Percentiles rank a stretch among this genome's conserved stretches.
Evolutionary conservation across 2,888 invertebrate species (phyloP).

Genomic region (Hybos culiciformis): DNA sequence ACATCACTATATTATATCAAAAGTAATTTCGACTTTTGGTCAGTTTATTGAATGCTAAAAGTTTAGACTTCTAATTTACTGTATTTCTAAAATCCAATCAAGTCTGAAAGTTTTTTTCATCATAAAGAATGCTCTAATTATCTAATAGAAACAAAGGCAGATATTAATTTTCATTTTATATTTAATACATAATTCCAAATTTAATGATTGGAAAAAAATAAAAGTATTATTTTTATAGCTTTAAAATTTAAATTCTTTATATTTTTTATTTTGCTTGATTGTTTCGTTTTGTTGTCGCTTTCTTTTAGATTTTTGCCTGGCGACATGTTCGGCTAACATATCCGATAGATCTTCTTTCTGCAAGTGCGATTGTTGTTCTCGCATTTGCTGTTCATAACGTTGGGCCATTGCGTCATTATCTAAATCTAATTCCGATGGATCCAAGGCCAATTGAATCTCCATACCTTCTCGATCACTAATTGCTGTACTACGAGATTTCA

Average conservation of each 20-base stretch:
- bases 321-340: conserved; percentile 97
- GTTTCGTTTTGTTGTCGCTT: conserved; percentile 85
- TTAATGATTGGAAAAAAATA: no score
- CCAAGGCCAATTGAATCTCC: conserved; percentile 88
- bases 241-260: conserved; percentile 96
- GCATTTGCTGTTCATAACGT: conserved; percentile 89
- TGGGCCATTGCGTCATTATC: conserved; percentile 93
- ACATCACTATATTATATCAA: no score
- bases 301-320: conserved; percentile 88
- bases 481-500: conserved; percentile 33
- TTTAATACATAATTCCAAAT: no score
- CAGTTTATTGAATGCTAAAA: no score
- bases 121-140: no score
- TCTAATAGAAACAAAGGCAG: no score
- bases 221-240: no score
- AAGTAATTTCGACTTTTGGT: no score
- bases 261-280: conserved; percentile 81
- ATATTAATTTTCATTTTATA: no score
- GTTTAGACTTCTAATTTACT: no score
- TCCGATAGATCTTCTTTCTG: conserved; percentile 93
- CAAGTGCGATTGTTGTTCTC: conserved; percentile 78
- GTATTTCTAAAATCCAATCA: no score
- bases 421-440: conserved; percentile 93
- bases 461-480: conserved; percentile 47
- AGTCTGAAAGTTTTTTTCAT: no score